Evolutionary conservation across 1,140 invertebrate species (phyloP).

Genomic region (Centruroides sculpturatus): DNA sequence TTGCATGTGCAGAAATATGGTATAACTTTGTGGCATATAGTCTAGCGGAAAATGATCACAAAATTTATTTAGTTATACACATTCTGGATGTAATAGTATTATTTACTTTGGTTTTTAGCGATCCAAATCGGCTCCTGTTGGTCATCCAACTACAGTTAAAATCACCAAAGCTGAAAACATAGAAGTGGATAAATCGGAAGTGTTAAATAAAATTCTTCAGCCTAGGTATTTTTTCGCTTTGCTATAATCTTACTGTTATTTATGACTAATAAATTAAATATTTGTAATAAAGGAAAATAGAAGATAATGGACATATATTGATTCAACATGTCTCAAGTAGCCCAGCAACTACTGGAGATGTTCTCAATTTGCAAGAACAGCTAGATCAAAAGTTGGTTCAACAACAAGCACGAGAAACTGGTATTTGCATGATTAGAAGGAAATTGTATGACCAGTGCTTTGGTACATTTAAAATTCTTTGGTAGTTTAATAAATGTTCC

Average conservation of each 20-base stretch:
- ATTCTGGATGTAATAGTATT: too few species aligned
- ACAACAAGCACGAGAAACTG: slow-evolving; percentile 83
- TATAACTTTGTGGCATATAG: too few species aligned
- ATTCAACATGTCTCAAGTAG: slow-evolving; percentile 81
- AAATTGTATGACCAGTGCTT: slow-evolving; percentile 95
- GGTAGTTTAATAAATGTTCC: not conserved
- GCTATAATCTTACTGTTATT: not conserved
- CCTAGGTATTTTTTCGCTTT: slow-evolving; percentile 41
- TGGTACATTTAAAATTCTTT: slow-evolving; percentile 38
- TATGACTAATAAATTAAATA: not conserved
- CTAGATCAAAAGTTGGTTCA: slow-evolving; percentile 81
- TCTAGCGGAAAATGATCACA: too few species aligned
- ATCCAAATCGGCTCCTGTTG: not conserved
- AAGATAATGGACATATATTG: slow-evolving; percentile 74
- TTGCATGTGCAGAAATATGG: too few species aligned
- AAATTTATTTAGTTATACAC: too few species aligned
- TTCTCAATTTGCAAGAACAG: slow-evolving; percentile 89
- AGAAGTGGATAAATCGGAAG: slow-evolving; percentile 39
- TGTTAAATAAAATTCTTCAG: slow-evolving; percentile 88
- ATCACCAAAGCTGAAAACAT: slow-evolving; percentile 45
- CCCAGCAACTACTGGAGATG: slow-evolving; percentile 84
- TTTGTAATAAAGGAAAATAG: slow-evolving; percentile 51
- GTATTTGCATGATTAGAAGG: slow-evolving; percentile 85
- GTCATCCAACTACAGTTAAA: not conserved
- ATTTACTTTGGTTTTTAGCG: too few species aligned